Conservation (phyloP, 2,113 vertebrate genomes). For the Thamnaconus septentrionalis region DNA sequence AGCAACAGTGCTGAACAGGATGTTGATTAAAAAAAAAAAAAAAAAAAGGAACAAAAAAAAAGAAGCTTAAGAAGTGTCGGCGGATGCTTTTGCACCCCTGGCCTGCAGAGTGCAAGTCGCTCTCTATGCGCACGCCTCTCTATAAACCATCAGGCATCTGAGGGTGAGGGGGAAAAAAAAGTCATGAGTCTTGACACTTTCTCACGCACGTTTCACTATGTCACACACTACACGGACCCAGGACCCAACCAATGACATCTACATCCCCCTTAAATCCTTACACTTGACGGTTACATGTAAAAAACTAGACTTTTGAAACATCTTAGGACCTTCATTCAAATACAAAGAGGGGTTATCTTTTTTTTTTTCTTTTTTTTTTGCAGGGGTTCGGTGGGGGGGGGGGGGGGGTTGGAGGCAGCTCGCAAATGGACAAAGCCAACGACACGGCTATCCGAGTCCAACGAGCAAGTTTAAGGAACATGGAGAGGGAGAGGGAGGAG, state of each 20-base stretch:
- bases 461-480: conserved; percentile 44
- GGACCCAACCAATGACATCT: conserved; percentile 44
- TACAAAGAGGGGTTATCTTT: conserved; percentile 1
- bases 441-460: conserved; percentile 51
- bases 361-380: no score
- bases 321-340: conserved; percentile 53
- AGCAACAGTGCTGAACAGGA: conserved; percentile 29
- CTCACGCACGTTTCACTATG: conserved; percentile 48
- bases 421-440: background rate
- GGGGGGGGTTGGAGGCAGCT: conserved; percentile 23
- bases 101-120: conserved; percentile 64
- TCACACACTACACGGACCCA: conserved; percentile 58
- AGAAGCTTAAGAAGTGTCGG: conserved; percentile 20
- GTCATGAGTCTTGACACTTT: conserved; percentile 34
- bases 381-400: background rate
- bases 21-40: conserved; percentile 11
- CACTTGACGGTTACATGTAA: conserved; percentile 37
- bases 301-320: conserved; percentile 60
- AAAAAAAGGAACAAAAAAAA: no score
- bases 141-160: background rate
- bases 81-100: conserved; percentile 25
- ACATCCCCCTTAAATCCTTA: conserved; percentile 29
- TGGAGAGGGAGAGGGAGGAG: conserved; percentile 25
- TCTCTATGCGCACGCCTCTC: conserved; percentile 34
- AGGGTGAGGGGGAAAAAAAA: conserved; percentile 8